Base-by-base conservation (phyloP, 2,888 invertebrate genomes). In the Hoplodrina blanda region DNA sequence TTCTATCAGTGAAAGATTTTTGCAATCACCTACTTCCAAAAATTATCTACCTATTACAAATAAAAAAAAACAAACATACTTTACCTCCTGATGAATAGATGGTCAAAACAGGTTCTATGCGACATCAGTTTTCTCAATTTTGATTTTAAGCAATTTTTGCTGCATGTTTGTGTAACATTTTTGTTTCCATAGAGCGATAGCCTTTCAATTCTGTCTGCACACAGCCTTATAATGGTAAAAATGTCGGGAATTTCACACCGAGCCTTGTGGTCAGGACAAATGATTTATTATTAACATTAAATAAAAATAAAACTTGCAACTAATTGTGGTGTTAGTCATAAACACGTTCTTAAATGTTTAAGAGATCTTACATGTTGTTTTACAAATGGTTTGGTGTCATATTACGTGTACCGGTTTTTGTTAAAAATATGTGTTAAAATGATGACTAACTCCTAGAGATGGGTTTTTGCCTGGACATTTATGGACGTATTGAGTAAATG, bases 281-380 rank as follows among this genome's bases (percentile, higher is more conserved):
- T 81, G 77, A 78, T 80, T 76, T 71, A 78, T 78, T 50, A 63
- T 17, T 6, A n/a, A 59, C 66, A 67, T 69, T 59, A 59, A 75
- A 80, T 69, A 62, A 62, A 78, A 80, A 70, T 69, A 67, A 70
- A 66, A 62, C 25, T 37, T 30, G 15, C 49, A 75, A 62, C 41
- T 68, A 80, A 70, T 62, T 69, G 80, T 64, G 46, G 69, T 19
- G 30, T 78, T 80, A 78, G 70, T 78, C 78, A 80, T 80, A 76
- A 75, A 77, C 76, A 62, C 63, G 80, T 75, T 77, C 30, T 20
- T 44, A 41, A 60, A 76, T 61, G 55, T 78, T 76, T 67, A 15
- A 33, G 19, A 50, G 60, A 55, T 49, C 33, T 73, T 67, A 56
- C 49, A 73, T 50, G 49, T 66, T 73, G 19, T 66, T 78, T 60